These are phyloP conservation scores for Sicus ferrugineus DNA, from an alignment of 2,888 invertebrate genomes.

Conservation along the genomic window DNA sequence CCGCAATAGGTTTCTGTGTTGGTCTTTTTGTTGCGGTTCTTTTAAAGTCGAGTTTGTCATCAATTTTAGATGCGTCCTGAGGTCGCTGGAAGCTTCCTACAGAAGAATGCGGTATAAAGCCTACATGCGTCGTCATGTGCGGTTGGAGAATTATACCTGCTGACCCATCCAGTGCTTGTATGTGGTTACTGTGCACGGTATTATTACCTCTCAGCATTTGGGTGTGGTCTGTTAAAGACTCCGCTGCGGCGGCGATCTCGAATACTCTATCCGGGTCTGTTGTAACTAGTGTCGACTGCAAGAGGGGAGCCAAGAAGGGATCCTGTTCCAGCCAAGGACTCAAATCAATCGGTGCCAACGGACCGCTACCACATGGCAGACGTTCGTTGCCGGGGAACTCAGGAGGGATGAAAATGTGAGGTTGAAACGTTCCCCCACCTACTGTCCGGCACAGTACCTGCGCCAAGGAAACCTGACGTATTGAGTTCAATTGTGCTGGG, in stretches of 20 bases:
- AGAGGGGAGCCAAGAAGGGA: conserved; percentile 49
- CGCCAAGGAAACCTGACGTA: conserved; percentile 75
- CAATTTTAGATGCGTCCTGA: conserved; percentile 61
- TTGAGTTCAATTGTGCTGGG: conserved; percentile 77
- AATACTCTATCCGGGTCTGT: conserved; percentile 47
- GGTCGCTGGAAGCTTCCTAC: conserved; percentile 52
- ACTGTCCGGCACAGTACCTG: conserved; percentile 69
- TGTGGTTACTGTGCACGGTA: background rate
- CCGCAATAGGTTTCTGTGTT: conserved; percentile 51
- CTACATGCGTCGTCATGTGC: conserved; percentile 45
- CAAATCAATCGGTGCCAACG: conserved; percentile 57
- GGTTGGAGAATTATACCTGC: background rate
- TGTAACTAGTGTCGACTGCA: conserved; percentile 35
- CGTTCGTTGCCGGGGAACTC: conserved; percentile 59
- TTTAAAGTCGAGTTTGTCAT: conserved; percentile 70
- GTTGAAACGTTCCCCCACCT: conserved; percentile 63
- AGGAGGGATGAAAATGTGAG: conserved; percentile 62
- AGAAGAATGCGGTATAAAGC: conserved; percentile 50
- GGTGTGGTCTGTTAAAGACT: conserved; percentile 27
- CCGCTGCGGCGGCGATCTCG: conserved; percentile 40
- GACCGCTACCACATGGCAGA: conserved; percentile 55
- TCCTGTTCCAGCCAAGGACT: conserved; percentile 63
- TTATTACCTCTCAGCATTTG: conserved; percentile 50
- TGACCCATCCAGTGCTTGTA: background rate
- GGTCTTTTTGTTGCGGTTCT: conserved; percentile 61